A percentile compares a stretch with the other conserved stretches of the same genome.
phyloP scores from a whole-genome alignment of 2,888 invertebrate genomes.

The Trisateles emortualis region DNA sequence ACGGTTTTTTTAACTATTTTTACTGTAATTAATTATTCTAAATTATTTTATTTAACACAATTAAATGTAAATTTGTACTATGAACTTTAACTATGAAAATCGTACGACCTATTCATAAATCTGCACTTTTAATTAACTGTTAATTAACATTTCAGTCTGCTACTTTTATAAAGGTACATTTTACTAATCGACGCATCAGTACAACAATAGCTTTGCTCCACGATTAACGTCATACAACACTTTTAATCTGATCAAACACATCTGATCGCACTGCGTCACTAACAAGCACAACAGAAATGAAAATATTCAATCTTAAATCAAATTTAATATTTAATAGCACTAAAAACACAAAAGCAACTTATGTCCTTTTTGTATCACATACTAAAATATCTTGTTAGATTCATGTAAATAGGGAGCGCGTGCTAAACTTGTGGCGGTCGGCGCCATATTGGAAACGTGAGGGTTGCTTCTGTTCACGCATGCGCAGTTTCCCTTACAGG shows the following conservation, averaged over 20 bases:
- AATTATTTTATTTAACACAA: too few species aligned
- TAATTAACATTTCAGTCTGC: constrained; percentile 15
- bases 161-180: constrained; percentile 30
- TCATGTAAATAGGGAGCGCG: constrained; percentile 74
- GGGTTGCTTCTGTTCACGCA: constrained; percentile 73
- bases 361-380: constrained; percentile 19
- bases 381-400: constrained; percentile 31
- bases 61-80: neutral
- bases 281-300: constrained; percentile 33
- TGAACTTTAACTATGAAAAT: neutral
- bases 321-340: constrained; percentile 3
- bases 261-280: constrained; percentile 71
- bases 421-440: constrained; percentile 78
- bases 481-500: constrained; percentile 69
- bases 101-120: neutral
- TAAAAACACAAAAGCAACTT: constrained; percentile 5
- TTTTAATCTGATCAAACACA: constrained; percentile 64
- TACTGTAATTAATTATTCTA: too few species aligned
- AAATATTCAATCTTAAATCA: constrained; percentile 31
- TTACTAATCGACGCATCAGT: constrained; percentile 51
- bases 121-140: too few species aligned
- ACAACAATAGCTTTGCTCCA: constrained; percentile 61
- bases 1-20: too few species aligned
- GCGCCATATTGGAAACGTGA: constrained; percentile 81
- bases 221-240: constrained; percentile 52